Conservation (phyloP, 1,140 invertebrate genomes). For the Drosophila varians region DNA sequence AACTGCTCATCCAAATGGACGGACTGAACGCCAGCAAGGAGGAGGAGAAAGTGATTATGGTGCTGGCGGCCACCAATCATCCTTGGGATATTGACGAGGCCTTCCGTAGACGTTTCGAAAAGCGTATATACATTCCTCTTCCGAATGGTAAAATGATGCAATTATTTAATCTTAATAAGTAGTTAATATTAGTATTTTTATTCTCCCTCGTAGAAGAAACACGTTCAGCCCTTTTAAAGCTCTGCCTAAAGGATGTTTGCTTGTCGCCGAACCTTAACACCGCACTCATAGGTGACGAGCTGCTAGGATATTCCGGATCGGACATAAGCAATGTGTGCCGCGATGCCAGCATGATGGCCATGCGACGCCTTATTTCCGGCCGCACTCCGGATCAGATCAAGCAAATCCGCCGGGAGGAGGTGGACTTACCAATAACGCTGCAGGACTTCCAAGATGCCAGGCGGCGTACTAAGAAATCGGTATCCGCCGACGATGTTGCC, state of each 20-base stretch:
- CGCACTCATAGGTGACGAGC: constrained; percentile 89
- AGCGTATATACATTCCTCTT: constrained; percentile 99
- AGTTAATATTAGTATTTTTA: neutral
- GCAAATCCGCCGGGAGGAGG: constrained; percentile 95
- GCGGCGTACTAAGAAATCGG: constrained; percentile 96
- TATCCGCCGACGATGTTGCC: constrained; percentile 94
- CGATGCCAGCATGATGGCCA: constrained; percentile 99
- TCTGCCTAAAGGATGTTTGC: constrained; percentile 96
- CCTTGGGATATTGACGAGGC: constrained; percentile 99
- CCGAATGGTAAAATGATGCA: constrained; percentile 89
- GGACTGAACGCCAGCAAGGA: constrained; percentile 87
- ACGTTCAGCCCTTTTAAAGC: constrained; percentile 93
- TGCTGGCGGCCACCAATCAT: constrained; percentile 99
- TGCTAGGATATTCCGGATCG: constrained; percentile 98
- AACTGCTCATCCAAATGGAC: constrained; percentile 99
- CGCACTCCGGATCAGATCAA: constrained; percentile 96
- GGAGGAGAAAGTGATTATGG: constrained; percentile 94
- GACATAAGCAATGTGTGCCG: constrained; percentile 99
- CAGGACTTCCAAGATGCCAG: constrained; percentile 95
- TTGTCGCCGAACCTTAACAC: constrained; percentile 92
- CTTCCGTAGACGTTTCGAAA: constrained; percentile 96
- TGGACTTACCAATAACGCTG: constrained; percentile 95
- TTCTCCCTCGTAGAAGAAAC: constrained; percentile 86
- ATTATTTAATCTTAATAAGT: neutral
- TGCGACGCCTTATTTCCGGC: constrained; percentile 96